Conservation (phyloP, 2,113 vertebrate genomes). For the Solenodon paradoxus region DNA sequence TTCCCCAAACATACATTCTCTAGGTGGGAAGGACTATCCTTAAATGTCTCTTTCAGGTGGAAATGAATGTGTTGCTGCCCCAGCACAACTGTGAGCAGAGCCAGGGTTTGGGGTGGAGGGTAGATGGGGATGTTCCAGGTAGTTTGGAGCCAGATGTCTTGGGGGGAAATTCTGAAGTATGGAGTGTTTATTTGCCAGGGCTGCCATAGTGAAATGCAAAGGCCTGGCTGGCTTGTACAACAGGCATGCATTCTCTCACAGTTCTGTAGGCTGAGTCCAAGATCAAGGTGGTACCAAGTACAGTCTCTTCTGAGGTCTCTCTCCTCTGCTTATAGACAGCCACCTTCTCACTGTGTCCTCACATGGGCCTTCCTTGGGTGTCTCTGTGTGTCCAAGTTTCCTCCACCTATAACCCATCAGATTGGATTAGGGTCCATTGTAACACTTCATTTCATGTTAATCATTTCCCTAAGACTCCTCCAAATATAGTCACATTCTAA, state of each 20-base stretch:
- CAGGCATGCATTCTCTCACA: background rate
- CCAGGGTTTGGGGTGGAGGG: background rate
- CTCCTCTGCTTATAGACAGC: background rate
- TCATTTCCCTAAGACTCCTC: background rate
- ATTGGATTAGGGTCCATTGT: background rate
- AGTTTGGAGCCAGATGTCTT: background rate
- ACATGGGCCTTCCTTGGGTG: background rate
- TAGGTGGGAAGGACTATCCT: background rate
- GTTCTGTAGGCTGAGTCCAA: background rate
- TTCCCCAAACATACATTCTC: background rate
- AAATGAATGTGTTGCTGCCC: background rate
- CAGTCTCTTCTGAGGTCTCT: background rate
- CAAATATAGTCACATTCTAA: background rate
- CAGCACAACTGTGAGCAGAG: fast-evolving
- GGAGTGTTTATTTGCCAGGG: background rate
- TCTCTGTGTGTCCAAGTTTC: background rate
- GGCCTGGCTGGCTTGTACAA: too few relatives aligned
- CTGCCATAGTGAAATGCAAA: background rate
- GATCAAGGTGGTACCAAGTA: background rate
- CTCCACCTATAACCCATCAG: background rate
- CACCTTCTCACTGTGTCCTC: background rate
- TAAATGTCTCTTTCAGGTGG: background rate
- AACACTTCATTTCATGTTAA: background rate
- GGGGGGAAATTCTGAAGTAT: background rate
- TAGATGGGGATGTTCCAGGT: background rate